Base-by-base conservation (phyloP, 1,140 invertebrate genomes). In the Oreohelix idahoensis region DNA sequence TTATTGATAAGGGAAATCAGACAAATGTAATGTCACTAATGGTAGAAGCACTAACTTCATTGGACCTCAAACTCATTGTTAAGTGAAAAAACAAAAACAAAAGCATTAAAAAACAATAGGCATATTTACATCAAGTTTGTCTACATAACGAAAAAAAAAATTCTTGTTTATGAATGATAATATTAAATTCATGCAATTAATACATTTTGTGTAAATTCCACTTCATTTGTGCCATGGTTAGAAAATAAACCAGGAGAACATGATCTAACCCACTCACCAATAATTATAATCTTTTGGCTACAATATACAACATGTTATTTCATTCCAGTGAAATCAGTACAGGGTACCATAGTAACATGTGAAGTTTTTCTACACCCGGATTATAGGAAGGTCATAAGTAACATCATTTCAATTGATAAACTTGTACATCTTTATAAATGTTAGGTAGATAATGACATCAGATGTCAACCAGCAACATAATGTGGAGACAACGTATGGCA, bases 101-200 rank as follows among this genome's bases (percentile, higher is more conserved):
- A 49, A 49, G 17, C 8, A 58, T 58, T 58, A 23, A 23, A 58
- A 8, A 58, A 23, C 13, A 58, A 58, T 4, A 58, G 26, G 15
- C 26, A 58, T 58, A 58, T n/a, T 58, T 58, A 15, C 13, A 58
- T 23, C 53, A 66, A 66, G 20, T 32, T 29, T 35, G 5, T 29
- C 29, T 66, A 66, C n/a, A 58, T 26, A 32, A 66, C 1, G 0
- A 66, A 66, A 66, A 66, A 32, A 11, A 8, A 66, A 32, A 66
- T 11, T 66, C 63, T 66, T 66, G 63, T 66, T 66, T 66, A 66
- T 66, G 63, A 29, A 29, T 29, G 63, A 11, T 66, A 66, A 66
- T 13, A 66, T 17, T 66, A 29, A 17, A 66, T 32, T 66, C 63
- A 66, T 32, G n/a, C n/a, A 66, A 66, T n/a, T n/a, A 58, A 58